Percentiles rank a stretch among this genome's conserved stretches.
Evolutionary conservation across 2,888 invertebrate species (phyloP).

Genomic region (Spodoptera picta): DNA sequence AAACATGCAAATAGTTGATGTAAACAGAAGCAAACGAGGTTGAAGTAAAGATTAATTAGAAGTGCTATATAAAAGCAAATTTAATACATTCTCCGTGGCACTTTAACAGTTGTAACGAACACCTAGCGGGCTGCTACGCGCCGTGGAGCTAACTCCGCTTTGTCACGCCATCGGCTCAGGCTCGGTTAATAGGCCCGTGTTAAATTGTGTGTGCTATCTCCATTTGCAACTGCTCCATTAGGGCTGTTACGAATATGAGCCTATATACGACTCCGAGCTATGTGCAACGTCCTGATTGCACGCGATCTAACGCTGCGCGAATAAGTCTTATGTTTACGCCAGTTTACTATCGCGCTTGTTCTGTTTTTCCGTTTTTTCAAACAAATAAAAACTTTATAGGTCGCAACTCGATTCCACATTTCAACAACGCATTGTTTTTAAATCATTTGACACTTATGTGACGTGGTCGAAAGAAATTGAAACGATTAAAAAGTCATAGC

Average conservation of each 20-base stretch:
- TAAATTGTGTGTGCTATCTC: constrained; percentile 83
- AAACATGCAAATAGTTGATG: constrained; percentile 35
- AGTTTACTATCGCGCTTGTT: constrained; percentile 36
- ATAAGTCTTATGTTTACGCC: constrained; percentile 42
- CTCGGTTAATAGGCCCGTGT: constrained; percentile 69
- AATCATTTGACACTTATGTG: constrained; percentile 20
- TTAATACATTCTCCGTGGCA: constrained; percentile 66
- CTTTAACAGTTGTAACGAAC: constrained; percentile 75
- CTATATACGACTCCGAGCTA: constrained; percentile 39
- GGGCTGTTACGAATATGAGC: constrained; percentile 58
- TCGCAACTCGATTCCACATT: constrained; percentile 1
- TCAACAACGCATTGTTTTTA: constrained; percentile 12
- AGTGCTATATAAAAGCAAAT: constrained; percentile 60
- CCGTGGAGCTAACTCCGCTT: constrained; percentile 71
- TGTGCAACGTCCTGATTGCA: constrained; percentile 53
- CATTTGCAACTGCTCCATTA: constrained; percentile 70
- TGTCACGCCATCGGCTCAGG: constrained; percentile 77
- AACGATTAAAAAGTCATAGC: constrained; percentile 55
- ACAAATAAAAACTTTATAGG: too few species aligned
- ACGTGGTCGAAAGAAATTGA: constrained; percentile 32
- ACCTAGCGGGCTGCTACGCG: constrained; percentile 67
- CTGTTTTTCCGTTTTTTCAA: constrained; percentile 34
- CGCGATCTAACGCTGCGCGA: constrained; percentile 40
- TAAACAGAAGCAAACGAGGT: constrained; percentile 54
- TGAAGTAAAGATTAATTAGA: constrained; percentile 52